These are phyloP conservation scores for Trachelus tabidus DNA, from an alignment of 2,888 invertebrate species.

Conservation along the genomic window DNA sequence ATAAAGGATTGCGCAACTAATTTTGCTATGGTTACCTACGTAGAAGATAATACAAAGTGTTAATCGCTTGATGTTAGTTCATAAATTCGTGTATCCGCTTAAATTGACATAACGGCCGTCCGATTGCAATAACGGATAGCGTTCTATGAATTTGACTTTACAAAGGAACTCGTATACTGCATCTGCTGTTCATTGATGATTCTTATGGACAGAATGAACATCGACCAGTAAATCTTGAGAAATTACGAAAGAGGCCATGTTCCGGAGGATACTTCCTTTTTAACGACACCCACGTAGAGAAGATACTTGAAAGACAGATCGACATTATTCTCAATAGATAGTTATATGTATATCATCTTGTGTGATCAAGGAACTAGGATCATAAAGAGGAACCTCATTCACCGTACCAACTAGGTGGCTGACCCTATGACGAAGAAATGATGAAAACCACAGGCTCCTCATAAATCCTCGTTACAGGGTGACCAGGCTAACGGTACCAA, in stretches of 20 bases:
- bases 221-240: not conserved
- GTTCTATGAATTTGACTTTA: conserved; percentile 21
- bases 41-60: not conserved
- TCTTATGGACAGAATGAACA: not conserved
- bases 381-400: not conserved
- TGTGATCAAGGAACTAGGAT: not conserved
- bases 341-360: not conserved
- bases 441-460: not conserved
- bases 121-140: conserved; percentile 15
- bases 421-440: not conserved
- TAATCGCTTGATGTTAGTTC: conserved; percentile 26
- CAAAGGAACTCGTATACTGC: conserved; percentile 13
- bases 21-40: not conserved
- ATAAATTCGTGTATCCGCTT: conserved; percentile 40
- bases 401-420: not conserved
- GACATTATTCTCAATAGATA: not conserved
- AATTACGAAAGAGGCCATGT: not conserved
- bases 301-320: not conserved
- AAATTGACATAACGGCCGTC: conserved; percentile 38
- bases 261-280: not conserved
- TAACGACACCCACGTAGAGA: conserved; percentile 1
- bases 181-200: not conserved
- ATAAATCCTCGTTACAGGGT: not conserved
- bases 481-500: not conserved
- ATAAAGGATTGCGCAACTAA: not conserved